These are phyloP conservation scores for Sialis lutaria DNA, from an alignment of 2,888 invertebrate species.

Conservation along the genomic window DNA sequence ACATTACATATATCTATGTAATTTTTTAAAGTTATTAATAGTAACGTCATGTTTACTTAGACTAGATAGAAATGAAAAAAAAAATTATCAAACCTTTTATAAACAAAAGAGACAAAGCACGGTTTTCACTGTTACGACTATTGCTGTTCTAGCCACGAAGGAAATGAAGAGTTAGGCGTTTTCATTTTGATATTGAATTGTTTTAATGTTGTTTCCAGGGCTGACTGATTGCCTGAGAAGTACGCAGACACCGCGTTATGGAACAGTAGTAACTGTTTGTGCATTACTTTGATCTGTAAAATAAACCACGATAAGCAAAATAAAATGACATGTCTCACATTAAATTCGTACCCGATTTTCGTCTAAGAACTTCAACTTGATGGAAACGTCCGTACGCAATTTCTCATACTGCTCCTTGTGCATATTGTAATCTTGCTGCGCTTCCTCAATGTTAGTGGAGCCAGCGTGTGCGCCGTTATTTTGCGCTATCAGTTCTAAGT, in stretches of 20 bases:
- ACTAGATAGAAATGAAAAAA: neutral
- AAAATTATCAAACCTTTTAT: neutral
- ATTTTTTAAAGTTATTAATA: neutral
- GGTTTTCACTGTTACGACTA: slow-evolving; percentile 1
- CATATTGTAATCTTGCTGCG: slow-evolving; percentile 63
- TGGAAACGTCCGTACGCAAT: slow-evolving; percentile 78
- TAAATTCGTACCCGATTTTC: slow-evolving; percentile 70
- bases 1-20: neutral
- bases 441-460: slow-evolving; percentile 51
- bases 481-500: slow-evolving; percentile 67
- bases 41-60: neutral
- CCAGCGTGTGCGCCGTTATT: slow-evolving; percentile 35
- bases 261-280: slow-evolving; percentile 87
- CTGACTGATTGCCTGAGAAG: slow-evolving; percentile 90
- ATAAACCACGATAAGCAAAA: slow-evolving; percentile 7
- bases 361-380: slow-evolving; percentile 91
- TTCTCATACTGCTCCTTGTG: slow-evolving; percentile 87
- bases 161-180: slow-evolving; percentile 55
- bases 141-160: slow-evolving; percentile 71
- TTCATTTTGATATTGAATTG: slow-evolving; percentile 89
- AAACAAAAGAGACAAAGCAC: neutral
- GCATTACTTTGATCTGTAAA: slow-evolving; percentile 93
- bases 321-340: neutral
- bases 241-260: slow-evolving; percentile 95
- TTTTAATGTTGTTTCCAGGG: slow-evolving; percentile 81